Conservation (phyloP, 2,797 vertebrate genomes). For the Aplochiton taeniatus region DNA sequence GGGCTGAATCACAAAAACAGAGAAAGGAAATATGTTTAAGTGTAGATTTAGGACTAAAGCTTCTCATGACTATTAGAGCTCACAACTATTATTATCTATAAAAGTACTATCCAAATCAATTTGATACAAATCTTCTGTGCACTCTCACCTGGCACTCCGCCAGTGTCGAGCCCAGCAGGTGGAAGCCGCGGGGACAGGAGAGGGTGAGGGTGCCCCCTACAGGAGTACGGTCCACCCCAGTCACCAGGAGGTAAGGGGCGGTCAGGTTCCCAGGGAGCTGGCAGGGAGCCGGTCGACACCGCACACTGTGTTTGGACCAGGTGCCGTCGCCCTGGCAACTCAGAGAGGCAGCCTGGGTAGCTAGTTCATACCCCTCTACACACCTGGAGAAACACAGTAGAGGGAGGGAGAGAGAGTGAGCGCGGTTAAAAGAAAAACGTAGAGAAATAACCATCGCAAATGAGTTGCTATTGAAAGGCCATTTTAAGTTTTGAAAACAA, state of each 20-base stretch:
- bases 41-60: too few relatives aligned
- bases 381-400: slow-evolving; percentile 76
- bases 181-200: slow-evolving; percentile 85
- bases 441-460: neutral
- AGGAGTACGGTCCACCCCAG: slow-evolving; percentile 78
- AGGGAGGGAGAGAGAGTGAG: neutral
- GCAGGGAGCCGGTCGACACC: slow-evolving; percentile 83
- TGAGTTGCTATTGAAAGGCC: too few relatives aligned
- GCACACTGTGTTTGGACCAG: slow-evolving; percentile 85
- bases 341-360: slow-evolving; percentile 69
- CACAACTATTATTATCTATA: too few relatives aligned
- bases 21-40: too few relatives aligned
- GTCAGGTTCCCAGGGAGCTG: slow-evolving; percentile 76
- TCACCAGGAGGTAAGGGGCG: slow-evolving; percentile 62
- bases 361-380: slow-evolving; percentile 82
- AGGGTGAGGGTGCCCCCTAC: slow-evolving; percentile 79
- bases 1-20: too few relatives aligned
- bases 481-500: too few relatives aligned
- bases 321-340: slow-evolving; percentile 85
- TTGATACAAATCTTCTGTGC: neutral
- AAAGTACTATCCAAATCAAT: too few relatives aligned
- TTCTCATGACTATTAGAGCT: too few relatives aligned
- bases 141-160: slow-evolving; percentile 85
- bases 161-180: slow-evolving; percentile 75
- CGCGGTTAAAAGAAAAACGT: neutral